A percentile compares a stretch with the other conserved stretches of the same genome.
phyloP scores from a whole-genome alignment of 2,797 vertebrate genomes.

The Psittacula derbiana region DNA sequence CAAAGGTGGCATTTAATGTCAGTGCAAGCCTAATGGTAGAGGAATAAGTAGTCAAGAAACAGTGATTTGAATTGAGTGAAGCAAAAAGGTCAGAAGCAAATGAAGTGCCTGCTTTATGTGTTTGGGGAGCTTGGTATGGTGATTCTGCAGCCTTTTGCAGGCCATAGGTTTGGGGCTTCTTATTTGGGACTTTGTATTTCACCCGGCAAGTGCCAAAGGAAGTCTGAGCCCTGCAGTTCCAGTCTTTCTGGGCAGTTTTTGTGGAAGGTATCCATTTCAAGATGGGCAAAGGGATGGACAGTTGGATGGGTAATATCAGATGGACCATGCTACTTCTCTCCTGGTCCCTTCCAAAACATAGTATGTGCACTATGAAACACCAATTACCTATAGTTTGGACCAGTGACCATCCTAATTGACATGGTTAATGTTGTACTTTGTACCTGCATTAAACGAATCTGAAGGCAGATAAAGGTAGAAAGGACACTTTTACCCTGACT shows the following conservation, averaged over 20 bases:
- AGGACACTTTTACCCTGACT: not conserved
- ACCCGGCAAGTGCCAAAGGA: not conserved
- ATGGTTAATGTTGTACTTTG: not conserved
- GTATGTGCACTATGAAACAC: not conserved
- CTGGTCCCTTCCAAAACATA: not conserved
- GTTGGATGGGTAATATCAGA: not conserved
- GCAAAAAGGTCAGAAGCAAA: not conserved
- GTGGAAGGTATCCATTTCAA: not conserved
- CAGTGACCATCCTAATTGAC: not conserved
- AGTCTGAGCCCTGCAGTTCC: not conserved
- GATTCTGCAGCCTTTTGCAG: not conserved
- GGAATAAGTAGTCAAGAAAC: not conserved
- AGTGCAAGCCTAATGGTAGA: not conserved
- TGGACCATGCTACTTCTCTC: not conserved
- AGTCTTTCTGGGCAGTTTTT: not conserved
- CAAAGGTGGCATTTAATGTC: not conserved
- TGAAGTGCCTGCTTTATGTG: accelerated
- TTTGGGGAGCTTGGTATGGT: not conserved
- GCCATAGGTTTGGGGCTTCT: not conserved
- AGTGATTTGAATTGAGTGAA: not conserved
- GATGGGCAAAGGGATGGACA: not conserved
- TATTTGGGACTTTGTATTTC: not conserved
- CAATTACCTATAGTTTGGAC: not conserved
- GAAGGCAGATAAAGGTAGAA: not conserved
- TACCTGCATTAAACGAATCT: not conserved